Base-by-base conservation (phyloP, 1,140 invertebrate genomes). In the Adoxophyes honmai region DNA sequence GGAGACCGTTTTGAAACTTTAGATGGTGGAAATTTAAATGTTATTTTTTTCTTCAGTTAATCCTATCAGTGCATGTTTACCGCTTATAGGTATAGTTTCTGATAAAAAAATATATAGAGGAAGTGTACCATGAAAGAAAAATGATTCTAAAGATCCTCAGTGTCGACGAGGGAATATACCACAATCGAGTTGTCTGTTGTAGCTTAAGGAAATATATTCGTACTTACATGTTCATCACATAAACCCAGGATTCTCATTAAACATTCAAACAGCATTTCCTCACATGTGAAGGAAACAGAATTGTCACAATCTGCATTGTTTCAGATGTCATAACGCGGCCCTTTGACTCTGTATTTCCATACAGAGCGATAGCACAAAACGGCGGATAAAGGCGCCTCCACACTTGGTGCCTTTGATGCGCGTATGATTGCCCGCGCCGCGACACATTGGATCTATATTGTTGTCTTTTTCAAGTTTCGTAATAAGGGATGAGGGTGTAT, bases 401-500 rank as follows among this genome's bases (percentile, higher is more conserved):
- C 78, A 88, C 75, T 83, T 73, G 73, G 74, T 71, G 83, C 85
- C 85, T 85, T 83, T 85, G 82, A 85, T 81, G 82, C 82, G 76
- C 81, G 81, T 88, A 86, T 88, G 85, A 88, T 88, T 83, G 85
- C 85, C 77, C 79, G 75, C 78, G 81, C 82, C 78, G 83, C 83
- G 83, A 88, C 85, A 88, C 85, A 84, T 86, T 81, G 74, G 75
- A 82, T 86, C 85, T 86, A 82, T 86, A 88, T 86, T 88, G 85
- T 88, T 88, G 85, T 88, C 83, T 88, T 86, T 88, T 88, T 88
- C 85, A 88, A 88, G 83, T 88, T 86, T 84, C 81, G 81, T 88
- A 86, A 88, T 88, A 88, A 88, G 83, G 85, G 81, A 85, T 86
- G 83, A 88, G 85, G 83, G 83, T 88, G 85, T 88, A 88, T 88